These are phyloP conservation scores for Idaea biselata DNA, from an alignment of 2,888 invertebrate species.

Conservation along the genomic window DNA sequence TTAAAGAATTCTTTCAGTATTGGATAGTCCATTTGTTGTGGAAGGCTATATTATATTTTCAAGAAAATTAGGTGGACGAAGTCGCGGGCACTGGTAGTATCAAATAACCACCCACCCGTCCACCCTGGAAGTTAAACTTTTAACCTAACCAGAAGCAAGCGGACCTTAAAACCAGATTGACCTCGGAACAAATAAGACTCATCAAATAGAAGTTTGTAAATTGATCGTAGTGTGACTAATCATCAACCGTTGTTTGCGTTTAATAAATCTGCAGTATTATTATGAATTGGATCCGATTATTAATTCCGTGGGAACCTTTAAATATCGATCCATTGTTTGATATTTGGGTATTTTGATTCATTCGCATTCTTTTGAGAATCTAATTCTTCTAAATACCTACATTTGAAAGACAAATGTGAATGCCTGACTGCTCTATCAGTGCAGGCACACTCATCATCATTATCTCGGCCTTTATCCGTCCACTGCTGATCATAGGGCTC, in stretches of 20 bases:
- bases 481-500: too few species aligned
- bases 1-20: too few species aligned
- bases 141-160: not conserved
- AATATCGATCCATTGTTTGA: constrained; percentile 20
- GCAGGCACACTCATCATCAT: too few species aligned
- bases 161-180: not conserved
- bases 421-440: too few species aligned
- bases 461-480: too few species aligned
- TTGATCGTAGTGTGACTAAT: constrained; percentile 51
- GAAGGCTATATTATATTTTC: too few species aligned
- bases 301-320: constrained; percentile 55
- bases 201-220: constrained; percentile 42
- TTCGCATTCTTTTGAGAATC: constrained; percentile 15
- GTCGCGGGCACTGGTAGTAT: too few species aligned
- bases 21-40: too few species aligned
- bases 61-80: too few species aligned
- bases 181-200: constrained; percentile 16
- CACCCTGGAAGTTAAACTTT: not conserved
- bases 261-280: constrained; percentile 69
- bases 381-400: too few species aligned
- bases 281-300: constrained; percentile 64
- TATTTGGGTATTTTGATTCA: constrained; percentile 31
- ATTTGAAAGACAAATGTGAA: too few species aligned
- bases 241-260: constrained; percentile 59
- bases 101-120: too few species aligned